Evolutionary conservation across 2,113 vertebrate genomes (phyloP).

Genomic region (Oncorhynchus masou): DNA sequence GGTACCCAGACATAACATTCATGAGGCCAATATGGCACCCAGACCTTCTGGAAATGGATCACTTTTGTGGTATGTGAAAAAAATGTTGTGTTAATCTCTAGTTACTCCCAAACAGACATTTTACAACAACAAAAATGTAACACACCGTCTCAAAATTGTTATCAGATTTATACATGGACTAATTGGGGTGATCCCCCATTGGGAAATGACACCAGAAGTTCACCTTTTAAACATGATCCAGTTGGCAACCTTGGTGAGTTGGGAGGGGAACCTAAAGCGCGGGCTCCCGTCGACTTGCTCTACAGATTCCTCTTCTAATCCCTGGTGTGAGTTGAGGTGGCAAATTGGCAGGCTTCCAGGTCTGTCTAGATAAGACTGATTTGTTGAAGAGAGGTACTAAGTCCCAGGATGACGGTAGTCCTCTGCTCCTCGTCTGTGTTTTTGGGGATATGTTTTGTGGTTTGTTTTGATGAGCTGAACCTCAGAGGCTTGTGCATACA

Average conservation of each 20-base stretch:
- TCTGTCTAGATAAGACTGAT: too few relatives aligned
- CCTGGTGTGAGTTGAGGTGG: too few relatives aligned
- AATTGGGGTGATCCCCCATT: background rate
- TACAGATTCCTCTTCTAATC: too few relatives aligned
- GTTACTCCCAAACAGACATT: background rate
- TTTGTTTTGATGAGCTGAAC: background rate
- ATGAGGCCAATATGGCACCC: constrained; percentile 24
- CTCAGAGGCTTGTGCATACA: background rate
- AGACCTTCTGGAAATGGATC: constrained; percentile 1
- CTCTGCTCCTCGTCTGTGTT: background rate
- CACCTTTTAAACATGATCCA: too few relatives aligned
- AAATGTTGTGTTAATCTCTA: background rate
- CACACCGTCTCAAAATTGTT: too few relatives aligned
- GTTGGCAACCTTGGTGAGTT: too few relatives aligned
- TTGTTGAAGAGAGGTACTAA: background rate
- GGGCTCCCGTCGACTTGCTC: too few relatives aligned
- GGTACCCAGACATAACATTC: constrained; percentile 22
- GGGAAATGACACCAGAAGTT: background rate
- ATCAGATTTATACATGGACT: background rate
- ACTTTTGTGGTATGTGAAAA: constrained; percentile 9
- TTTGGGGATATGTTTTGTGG: background rate
- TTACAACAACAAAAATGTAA: background rate
- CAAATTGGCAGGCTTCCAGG: too few relatives aligned
- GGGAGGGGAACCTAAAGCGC: too few relatives aligned
- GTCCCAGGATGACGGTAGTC: background rate